Percentiles rank a stretch among this genome's conserved stretches.
Evolutionary conservation across 1,140 invertebrate species (phyloP).

Genomic region (Vanessa tameamea): DNA sequence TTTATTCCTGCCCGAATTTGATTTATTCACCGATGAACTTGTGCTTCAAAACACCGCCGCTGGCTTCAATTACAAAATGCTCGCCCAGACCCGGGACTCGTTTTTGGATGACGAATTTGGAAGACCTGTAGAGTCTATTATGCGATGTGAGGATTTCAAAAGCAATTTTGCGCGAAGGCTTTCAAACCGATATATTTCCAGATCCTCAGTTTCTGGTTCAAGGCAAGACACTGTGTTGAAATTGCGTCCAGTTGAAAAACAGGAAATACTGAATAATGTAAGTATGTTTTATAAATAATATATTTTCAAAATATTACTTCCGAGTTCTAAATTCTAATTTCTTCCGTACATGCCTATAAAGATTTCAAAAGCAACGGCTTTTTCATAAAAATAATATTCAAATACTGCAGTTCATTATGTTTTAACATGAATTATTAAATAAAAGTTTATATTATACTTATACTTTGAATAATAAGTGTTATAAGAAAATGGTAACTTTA

Average conservation of each 20-base stretch:
- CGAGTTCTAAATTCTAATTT: no score
- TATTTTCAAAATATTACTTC: no score
- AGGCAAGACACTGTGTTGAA: conserved; percentile 57
- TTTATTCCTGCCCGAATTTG: conserved; percentile 32
- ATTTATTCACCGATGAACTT: conserved; percentile 49
- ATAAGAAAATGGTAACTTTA: no score
- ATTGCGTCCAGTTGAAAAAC: conserved; percentile 45
- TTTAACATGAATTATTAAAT: no score
- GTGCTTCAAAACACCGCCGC: conserved; percentile 44
- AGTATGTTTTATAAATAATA: conserved; percentile 38
- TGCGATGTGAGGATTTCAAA: conserved; percentile 75
- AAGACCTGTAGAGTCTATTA: conserved; percentile 72
- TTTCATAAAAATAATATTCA: no score
- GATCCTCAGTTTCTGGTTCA: conserved; percentile 46
- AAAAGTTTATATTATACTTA: no score
- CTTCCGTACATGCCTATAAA: no score
- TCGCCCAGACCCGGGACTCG: conserved; percentile 51
- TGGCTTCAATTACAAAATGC: conserved; percentile 51
- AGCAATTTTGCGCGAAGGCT: conserved; percentile 75
- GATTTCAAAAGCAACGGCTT: no score
- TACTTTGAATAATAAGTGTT: no score
- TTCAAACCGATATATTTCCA: conserved; percentile 68
- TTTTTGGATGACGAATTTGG: conserved; percentile 64
- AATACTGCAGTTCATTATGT: no score
- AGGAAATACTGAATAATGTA: conserved; percentile 52